Conservation (phyloP, 2,888 invertebrate genomes). For the Rhynchonema sp. region DNA sequence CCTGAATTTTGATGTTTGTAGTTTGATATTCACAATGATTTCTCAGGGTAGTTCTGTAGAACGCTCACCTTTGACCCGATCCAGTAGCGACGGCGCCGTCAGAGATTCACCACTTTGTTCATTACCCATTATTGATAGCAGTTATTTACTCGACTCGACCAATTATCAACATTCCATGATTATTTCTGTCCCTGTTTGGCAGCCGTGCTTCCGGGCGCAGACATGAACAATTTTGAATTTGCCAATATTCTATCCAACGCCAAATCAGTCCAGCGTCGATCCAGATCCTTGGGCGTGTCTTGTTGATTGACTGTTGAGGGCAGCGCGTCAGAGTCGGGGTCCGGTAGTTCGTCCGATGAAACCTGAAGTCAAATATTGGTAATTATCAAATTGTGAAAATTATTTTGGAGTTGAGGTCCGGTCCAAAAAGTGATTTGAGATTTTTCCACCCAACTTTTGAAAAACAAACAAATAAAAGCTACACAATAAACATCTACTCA, state of each 20-base stretch:
- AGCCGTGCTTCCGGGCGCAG: neutral
- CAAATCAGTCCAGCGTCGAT: slow-evolving; percentile 6
- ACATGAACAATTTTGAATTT: neutral
- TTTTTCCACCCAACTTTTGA: too few relatives aligned
- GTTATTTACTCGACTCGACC: neutral
- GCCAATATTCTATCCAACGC: neutral
- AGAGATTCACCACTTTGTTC: neutral
- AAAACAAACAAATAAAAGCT: too few relatives aligned
- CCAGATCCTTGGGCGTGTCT: slow-evolving; percentile 6
- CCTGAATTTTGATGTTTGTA: neutral
- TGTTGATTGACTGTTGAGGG: neutral
- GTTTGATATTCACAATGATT: too few relatives aligned
- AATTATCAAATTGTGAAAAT: too few relatives aligned
- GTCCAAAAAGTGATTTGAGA: too few relatives aligned
- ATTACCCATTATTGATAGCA: neutral
- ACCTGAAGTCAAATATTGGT: neutral
- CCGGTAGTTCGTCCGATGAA: slow-evolving; percentile 5
- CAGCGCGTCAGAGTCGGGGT: slow-evolving; percentile 2
- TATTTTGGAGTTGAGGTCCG: too few relatives aligned
- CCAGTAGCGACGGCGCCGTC: neutral
- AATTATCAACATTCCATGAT: neutral
- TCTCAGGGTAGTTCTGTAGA: neutral
- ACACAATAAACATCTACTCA: too few relatives aligned
- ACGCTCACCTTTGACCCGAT: neutral
- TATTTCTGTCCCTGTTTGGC: neutral